phyloP scores from a whole-genome alignment of 92 coral and sea anemone species.

The Parazoanthus atlanticus region DNA sequence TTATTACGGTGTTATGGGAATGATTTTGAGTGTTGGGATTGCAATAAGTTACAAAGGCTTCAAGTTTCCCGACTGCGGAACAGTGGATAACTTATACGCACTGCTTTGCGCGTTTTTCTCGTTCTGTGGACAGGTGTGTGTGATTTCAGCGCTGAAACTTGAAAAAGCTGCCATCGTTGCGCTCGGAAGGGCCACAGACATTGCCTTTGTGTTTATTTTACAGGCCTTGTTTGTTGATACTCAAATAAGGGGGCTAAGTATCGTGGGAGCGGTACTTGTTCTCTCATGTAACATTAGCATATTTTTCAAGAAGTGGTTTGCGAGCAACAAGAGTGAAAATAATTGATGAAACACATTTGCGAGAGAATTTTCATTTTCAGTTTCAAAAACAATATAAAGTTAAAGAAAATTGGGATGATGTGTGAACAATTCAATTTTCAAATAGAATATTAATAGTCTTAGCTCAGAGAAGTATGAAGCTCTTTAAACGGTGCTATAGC shows the following conservation, averaged over 20 bases:
- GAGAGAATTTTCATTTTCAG: too few relatives aligned
- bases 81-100: slow-evolving; percentile 4
- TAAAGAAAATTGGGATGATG: too few relatives aligned
- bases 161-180: slow-evolving; percentile 61
- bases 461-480: too few relatives aligned
- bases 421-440: too few relatives aligned
- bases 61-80: slow-evolving; percentile 13
- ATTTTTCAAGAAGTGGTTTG: slow-evolving; percentile 48
- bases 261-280: slow-evolving; percentile 65
- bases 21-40: background rate
- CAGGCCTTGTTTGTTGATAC: slow-evolving; percentile 47
- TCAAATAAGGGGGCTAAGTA: slow-evolving; percentile 47
- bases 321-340: background rate
- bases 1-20: slow-evolving; percentile 47
- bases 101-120: slow-evolving; percentile 18
- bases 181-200: slow-evolving; percentile 61
- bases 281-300: slow-evolving; percentile 60
- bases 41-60: background rate
- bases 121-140: slow-evolving; percentile 49
- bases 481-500: too few relatives aligned
- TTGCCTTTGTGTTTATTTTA: slow-evolving; percentile 64
- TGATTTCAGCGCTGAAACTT: slow-evolving; percentile 20
- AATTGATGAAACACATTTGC: too few relatives aligned
- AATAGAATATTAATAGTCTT: too few relatives aligned
- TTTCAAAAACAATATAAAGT: too few relatives aligned